phyloP scores from a whole-genome alignment of 2,113 vertebrate species.

The Lates calcarifer region DNA sequence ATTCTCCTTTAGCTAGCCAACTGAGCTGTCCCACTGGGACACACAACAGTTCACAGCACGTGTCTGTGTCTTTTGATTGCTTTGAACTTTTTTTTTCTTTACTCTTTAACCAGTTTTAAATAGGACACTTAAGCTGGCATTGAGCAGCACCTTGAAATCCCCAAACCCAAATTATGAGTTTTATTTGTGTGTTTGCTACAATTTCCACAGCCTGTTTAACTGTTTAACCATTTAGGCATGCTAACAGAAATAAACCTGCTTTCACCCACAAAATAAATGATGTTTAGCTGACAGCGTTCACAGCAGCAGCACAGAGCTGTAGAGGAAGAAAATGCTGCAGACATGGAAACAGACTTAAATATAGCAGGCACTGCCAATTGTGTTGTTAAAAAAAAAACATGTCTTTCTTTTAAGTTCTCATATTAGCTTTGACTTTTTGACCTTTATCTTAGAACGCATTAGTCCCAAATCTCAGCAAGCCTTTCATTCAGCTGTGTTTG shows the following conservation, averaged over 20 bases:
- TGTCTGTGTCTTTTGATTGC: constrained; percentile 30
- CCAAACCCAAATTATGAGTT: not conserved
- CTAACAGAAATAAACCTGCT: constrained; percentile 24
- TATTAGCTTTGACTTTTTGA: not conserved
- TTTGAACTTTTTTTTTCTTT: constrained; percentile 12
- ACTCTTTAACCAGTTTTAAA: constrained; percentile 24
- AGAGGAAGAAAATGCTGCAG: not conserved
- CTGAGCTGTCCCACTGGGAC: constrained; percentile 28
- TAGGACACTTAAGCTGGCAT: constrained; percentile 17
- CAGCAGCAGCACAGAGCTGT: not conserved
- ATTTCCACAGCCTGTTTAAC: constrained; percentile 8
- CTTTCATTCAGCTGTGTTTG: constrained; percentile 4
- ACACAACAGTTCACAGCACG: constrained; percentile 42
- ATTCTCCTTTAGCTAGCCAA: constrained; percentile 11
- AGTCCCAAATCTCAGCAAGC: not conserved
- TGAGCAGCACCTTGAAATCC: constrained; percentile 29
- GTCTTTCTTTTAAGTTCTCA: not conserved
- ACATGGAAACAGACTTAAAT: not conserved
- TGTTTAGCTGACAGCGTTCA: constrained; percentile 9
- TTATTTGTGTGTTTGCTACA: not conserved
- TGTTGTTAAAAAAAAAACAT: not conserved
- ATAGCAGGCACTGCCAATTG: not conserved
- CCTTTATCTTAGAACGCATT: not conserved
- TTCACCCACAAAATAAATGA: constrained; percentile 10
- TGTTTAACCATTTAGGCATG: constrained; percentile 25